phyloP scores from a whole-genome alignment of 1,140 invertebrate genomes.

The Bicyclus anynana region DNA sequence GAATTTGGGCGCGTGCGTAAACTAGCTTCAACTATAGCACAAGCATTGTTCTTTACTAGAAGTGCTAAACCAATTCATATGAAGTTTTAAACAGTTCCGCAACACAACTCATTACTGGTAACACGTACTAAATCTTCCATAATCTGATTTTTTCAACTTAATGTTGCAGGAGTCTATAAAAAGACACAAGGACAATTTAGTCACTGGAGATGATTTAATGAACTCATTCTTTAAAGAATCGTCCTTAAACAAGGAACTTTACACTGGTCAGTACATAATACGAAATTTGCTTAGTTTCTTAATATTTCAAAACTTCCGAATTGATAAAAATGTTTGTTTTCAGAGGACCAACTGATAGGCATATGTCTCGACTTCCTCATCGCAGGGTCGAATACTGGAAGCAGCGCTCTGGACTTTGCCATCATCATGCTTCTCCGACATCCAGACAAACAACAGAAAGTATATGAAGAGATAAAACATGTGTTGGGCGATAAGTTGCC shows the following conservation, averaged over 20 bases:
- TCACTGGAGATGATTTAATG: constrained; percentile 82
- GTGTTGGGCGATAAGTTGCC: constrained; percentile 74
- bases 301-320: too few relatives aligned
- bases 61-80: too few relatives aligned
- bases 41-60: too few relatives aligned
- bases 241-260: constrained; percentile 74
- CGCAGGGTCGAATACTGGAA: constrained; percentile 84
- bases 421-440: constrained; percentile 83
- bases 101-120: too few relatives aligned
- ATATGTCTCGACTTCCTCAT: constrained; percentile 84
- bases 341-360: constrained; percentile 83
- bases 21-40: too few relatives aligned
- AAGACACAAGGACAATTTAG: constrained; percentile 53
- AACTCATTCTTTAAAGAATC: constrained; percentile 87
- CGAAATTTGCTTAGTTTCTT: too few relatives aligned
- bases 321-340: constrained; percentile 23
- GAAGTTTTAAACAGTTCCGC: too few relatives aligned
- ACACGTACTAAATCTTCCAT: too few relatives aligned
- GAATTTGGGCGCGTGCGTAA: too few relatives aligned
- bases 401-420: constrained; percentile 83
- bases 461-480: constrained; percentile 82
- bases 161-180: constrained; percentile 65
- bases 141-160: constrained; percentile 12
- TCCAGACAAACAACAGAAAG: constrained; percentile 81
- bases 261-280: constrained; percentile 75